Evolutionary conservation across 2,797 vertebrate genomes (phyloP), one percentile per base, ranked within the genome.

Genomic region (Pangasius mekongensis): DNA sequence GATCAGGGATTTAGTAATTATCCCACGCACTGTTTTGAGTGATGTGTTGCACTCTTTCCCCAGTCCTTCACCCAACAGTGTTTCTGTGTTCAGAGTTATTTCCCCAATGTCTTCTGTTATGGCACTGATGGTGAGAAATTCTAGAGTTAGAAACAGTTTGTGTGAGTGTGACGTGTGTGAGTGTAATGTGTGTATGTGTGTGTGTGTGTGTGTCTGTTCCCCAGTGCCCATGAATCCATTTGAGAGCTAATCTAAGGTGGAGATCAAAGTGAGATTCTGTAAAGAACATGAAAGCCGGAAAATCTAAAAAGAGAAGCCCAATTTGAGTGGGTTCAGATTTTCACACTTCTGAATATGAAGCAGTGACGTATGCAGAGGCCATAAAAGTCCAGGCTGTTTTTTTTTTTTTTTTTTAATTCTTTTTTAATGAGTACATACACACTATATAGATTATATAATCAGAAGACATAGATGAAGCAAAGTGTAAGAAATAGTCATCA

Each of bases 201-300:
- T 36, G 5, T 60, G 49, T 62, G 69, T 84, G 69, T 77, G 20
- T 87, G 71, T 83, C 77, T 86, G 74, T 85, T 88, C 88, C 86
- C 88, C 69, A 64, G 81, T 88, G 86, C 43, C 69, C 47, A 83
- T 78, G 69, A 86, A 89, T 85, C 77, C 89, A 86, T 39, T 66
- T 52, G 81, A 88, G 87, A 87, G 52, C 91, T 90, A 90, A 91
- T 86, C 88, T 88, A 78, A 88, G 89, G 62, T 88, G 86, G 81
- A 91, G 88, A 91, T 91, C 89, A 90, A 91, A 91, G 91, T 64
- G 67, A 90, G 87, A 86, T 80, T 88, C 86, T 87, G 91, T 82
- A 89, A 91, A 88, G 86, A 90, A 84, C 87, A 87, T 88, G 77
- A 90, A 90, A 86, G 86, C 52, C 30, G n/a, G 49, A 62, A 86